Base-by-base conservation (phyloP, 2,797 vertebrate genomes). In the Poecile montanus region DNA sequence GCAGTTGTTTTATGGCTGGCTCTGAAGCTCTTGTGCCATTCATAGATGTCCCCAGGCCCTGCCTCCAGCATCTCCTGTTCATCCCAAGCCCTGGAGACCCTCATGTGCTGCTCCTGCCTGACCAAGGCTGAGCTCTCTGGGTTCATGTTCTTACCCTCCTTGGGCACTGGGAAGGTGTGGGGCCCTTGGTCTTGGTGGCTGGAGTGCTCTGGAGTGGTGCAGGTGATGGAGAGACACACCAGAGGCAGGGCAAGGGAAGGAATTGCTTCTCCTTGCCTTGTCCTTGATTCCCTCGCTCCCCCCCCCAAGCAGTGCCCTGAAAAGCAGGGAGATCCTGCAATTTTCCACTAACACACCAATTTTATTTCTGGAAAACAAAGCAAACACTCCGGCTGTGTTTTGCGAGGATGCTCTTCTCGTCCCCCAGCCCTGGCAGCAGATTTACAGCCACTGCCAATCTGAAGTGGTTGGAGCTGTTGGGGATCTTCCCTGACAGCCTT, bases 401-500 rank as follows among this genome's bases (percentile, higher is more conserved):
- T 29, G 44, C 0, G 1, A 82, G 67, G 74, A 38, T 92, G 51
- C 71, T 88, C 21, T 51, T 66, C 85, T 61, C 21, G 27, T 85
- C 34, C 83, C 65, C 48, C 74, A 32, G 62, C 4, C 3, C 62
- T 9, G 19, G 87, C 82, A 83, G 93, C 79, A 98, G 98, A 98
- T 95, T 88, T 86, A 42, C 76, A 88, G 88, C 70, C 94, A 30
- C 54, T 81, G 91, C 91, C 66, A 47, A 16, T 93, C 57, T 62
- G 50, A 74, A 83, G 63, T 13, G 70, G 79, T 84, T 93, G 88
- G 91, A 94, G 53, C 74, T 82, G 67, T 67, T 74, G 56, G 53
- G 93, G 63, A 92, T 93, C 92, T 88, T 95, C 63, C 53, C 48
- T 89, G 94, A 87, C 93, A 95, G 88, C 90, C 89, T 94, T 95